These are phyloP conservation scores for Campylomormyrus numenius DNA, from an alignment of 2,113 vertebrate genomes.

Conservation along the genomic window DNA sequence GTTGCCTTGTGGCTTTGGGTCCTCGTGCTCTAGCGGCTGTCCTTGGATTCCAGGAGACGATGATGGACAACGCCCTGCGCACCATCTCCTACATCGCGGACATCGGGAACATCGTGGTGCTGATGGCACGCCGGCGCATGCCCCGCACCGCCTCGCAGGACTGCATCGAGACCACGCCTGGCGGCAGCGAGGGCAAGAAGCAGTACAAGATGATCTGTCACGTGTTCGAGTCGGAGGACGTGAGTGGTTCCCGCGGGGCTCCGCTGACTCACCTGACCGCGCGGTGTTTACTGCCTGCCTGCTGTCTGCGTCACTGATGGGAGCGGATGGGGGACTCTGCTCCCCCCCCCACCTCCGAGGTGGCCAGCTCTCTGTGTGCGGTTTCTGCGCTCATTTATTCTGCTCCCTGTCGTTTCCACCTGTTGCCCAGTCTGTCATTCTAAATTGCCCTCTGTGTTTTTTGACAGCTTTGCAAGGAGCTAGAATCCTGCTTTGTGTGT, in stretches of 20 bases:
- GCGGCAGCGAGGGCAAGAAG: constrained; percentile 74
- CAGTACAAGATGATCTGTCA: constrained; percentile 98
- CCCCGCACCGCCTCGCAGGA: constrained; percentile 81
- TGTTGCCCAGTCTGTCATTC: not conserved
- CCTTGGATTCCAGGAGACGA: constrained; percentile 68
- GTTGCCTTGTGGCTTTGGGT: not conserved
- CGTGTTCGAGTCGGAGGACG: constrained; percentile 94
- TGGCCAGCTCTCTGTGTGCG: not conserved
- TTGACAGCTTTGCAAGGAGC: not conserved
- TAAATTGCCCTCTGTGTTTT: not conserved
- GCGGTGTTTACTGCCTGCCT: not conserved
- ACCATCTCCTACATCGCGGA: constrained; percentile 97
- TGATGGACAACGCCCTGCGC: constrained; percentile 96
- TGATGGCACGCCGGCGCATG: constrained; percentile 90
- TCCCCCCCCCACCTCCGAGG: not conserved
- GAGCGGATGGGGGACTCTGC: not conserved
- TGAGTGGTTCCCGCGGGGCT: constrained; percentile 56
- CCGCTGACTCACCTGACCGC: not conserved
- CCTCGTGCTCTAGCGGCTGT: not conserved
- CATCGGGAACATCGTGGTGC: constrained; percentile 90
- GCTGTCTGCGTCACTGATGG: not conserved
- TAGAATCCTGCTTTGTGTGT: not conserved
- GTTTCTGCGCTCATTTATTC: not conserved
- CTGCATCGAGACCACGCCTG: constrained; percentile 76
- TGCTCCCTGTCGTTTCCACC: not conserved